Base-by-base conservation (phyloP, 2,797 vertebrate genomes). In the Amblyopsis hoosieri region DNA sequence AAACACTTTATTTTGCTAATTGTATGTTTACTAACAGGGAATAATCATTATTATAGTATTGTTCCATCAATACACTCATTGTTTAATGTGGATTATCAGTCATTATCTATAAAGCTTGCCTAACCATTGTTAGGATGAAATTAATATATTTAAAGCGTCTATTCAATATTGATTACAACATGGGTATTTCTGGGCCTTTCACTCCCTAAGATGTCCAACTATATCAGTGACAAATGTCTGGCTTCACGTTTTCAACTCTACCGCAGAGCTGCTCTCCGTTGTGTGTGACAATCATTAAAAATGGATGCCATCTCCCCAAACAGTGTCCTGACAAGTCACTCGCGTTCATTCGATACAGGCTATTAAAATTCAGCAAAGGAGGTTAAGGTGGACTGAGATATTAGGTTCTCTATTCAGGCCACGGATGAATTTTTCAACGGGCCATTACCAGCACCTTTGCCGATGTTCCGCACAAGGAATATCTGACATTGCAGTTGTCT, bases 361-460 rank as follows among this genome's bases (percentile, higher is more conserved):
- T 95, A 95, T 98, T 93, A 94, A 96, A 92, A 95, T 94, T 88
- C 90, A 95, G 90, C 68, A 77, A 88, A 90, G 90, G 90, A 88
- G 89, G 83, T 88, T 82, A 92, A 89, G 85, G 85, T 66, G 78
- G 83, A 79, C 70, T 80, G 11, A 10, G 74, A 76, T 90, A 91
- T 98, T 94, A 60, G 84, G 79, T 99, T 98, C 85, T 93, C 92
- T 90, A 90, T 94, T 93, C 87, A 86, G 92, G 87, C 91, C 73
- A 79, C 47, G 12, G 12, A 92, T 97, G 80, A 95, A 97, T 97
- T 94, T 97, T 95, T 97, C 89, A 96, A 87, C 71, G 74, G 33
- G 14, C 85, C 90, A 86, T 94, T 95, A 93, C 91, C 85, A 89
- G 67, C 76, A 67, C 69, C 79, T 69, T 84, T 66, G 46, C 80